Percentiles rank a stretch among this genome's conserved stretches.
Conservation (phyloP, 2,888 invertebrate genomes). For the Cosmia pyralina region DNA sequence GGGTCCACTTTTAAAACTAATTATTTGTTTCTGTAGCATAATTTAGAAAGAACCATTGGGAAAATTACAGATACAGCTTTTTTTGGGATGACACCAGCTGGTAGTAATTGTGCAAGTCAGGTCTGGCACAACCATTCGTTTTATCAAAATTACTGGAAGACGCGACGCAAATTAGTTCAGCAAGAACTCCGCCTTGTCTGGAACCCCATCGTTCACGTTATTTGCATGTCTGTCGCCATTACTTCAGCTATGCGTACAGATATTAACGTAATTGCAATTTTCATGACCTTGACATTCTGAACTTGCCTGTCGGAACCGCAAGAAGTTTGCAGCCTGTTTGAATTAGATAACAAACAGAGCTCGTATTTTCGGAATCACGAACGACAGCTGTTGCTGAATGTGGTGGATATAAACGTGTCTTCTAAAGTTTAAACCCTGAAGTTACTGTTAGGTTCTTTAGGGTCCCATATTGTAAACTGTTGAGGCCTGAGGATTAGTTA, state of each 20-base stretch:
- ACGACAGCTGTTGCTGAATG: conserved; percentile 18
- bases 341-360: conserved; percentile 32
- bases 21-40: background rate
- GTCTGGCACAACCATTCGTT: background rate
- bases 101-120: background rate
- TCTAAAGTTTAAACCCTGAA: background rate
- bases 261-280: conserved; percentile 45
- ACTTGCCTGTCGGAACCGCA: conserved; percentile 23
- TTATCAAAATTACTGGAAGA: background rate
- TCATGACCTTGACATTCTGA: conserved; percentile 46
- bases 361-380: conserved; percentile 20
- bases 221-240: conserved; percentile 38
- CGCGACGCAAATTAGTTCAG: conserved; percentile 23
- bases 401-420: background rate
- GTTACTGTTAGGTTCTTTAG: background rate
- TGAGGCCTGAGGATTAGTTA: background rate
- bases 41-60: background rate
- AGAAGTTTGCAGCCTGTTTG: conserved; percentile 34
- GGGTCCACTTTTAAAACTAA: background rate
- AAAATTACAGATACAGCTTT: background rate
- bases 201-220: conserved; percentile 21
- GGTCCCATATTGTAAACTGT: background rate
- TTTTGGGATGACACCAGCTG: background rate
- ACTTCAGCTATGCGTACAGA: conserved; percentile 30
- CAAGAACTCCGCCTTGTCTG: background rate